Base-by-base conservation (phyloP, 2,888 invertebrate species). In the Odiellus spinosus region DNA sequence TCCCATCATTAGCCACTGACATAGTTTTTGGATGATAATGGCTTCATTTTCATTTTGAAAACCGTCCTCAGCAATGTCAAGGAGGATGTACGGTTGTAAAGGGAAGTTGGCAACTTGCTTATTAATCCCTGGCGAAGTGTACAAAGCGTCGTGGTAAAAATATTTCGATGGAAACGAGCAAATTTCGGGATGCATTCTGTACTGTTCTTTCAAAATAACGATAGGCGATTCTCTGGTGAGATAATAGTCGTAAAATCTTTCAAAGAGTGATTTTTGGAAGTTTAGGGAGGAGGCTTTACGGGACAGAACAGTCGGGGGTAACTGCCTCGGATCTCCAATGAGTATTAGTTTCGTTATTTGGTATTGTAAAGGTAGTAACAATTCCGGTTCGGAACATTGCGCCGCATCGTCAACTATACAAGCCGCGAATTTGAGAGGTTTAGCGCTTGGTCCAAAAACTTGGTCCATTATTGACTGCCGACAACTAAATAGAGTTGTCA, bases 401-500 rank as follows among this genome's bases (percentile, higher is more conserved):
- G 85, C 82, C 15, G 90, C 87, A 69, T 90, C 86, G 65, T 86
- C 86, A 45, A 87, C 74, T 45, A 86, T 80, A 58, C 85, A 85
- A 48, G 77, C 70, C 35, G 54, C 47, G 14, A 53, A 51, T 26
- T 26, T 26, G 4, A 26, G 8, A 8, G 43, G 38, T 52, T 11
- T 49, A 47, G 50, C 41, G n/a, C 46, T 39, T 11, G 39, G 21
- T 12, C 33, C 41, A 48, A 32, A 52, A 10, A 45, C 36, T 38
- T 41, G 10, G 21, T 46, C 53, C 17, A 59, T 35, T n/a, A 46
- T 41, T n/a, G 46, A 26, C 26, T 49, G 46, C 38, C 50, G 50
- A 44, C 70, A 69, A 0, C 69, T 79, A 33, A 76, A 71, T 19
- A 83, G 71, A 10, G 82, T 82, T 44, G 79, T 77, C 55, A 79